Percentiles rank a stretch among this genome's conserved stretches.
Conservation (phyloP, 2,797 vertebrate species). For the Typhlichthys subterraneus region DNA sequence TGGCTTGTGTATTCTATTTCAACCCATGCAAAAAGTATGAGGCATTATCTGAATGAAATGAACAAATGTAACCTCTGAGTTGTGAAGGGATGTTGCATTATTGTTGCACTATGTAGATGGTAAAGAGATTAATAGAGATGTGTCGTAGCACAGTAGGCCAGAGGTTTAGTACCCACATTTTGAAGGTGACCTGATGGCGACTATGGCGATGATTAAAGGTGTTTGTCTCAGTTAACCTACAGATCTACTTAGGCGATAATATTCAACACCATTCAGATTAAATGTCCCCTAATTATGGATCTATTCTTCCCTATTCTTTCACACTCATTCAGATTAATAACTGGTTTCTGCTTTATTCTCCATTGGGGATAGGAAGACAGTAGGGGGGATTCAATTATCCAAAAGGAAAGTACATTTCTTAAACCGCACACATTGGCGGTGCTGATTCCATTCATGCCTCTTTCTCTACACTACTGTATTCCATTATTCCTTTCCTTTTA, state of each 20-base stretch:
- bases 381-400: constrained; percentile 56
- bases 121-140: constrained; percentile 1
- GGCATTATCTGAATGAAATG: too few relatives aligned
- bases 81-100: not conserved
- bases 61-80: not conserved
- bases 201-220: constrained; percentile 28
- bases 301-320: constrained; percentile 51
- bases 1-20: not conserved
- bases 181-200: constrained; percentile 27
- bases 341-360: constrained; percentile 42
- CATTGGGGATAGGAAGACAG: constrained; percentile 40
- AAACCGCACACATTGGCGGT: constrained; percentile 27
- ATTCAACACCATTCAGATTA: constrained; percentile 42
- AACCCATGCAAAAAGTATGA: not conserved
- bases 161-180: constrained; percentile 6
- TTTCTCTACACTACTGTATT: constrained; percentile 1
- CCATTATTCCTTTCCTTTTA: constrained; percentile 1
- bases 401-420: constrained; percentile 39
- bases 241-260: constrained; percentile 43
- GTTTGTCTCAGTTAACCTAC: constrained; percentile 53
- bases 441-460: constrained; percentile 35
- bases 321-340: constrained; percentile 61
- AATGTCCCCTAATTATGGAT: constrained; percentile 62
- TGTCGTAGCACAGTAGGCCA: not conserved
- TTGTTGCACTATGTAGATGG: not conserved